Percentiles rank a stretch among this genome's conserved stretches.
phyloP scores from a whole-genome alignment of 2,797 vertebrate species.

The Cyprinella venusta region DNA sequence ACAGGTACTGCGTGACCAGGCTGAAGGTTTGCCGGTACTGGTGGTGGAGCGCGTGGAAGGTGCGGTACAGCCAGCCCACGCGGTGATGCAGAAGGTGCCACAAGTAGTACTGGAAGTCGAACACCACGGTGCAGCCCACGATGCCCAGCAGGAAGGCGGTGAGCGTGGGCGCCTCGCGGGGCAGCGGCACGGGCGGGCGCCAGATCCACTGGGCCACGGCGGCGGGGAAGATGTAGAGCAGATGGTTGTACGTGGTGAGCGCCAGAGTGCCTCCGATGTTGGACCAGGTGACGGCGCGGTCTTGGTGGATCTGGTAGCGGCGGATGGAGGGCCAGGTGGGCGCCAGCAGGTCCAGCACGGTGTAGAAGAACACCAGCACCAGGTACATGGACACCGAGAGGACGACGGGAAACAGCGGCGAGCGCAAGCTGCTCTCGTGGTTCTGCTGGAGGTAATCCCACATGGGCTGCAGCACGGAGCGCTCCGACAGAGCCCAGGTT shows the following conservation, averaged over 20 bases:
- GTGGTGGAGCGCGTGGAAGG: conserved; percentile 83
- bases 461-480: conserved; percentile 74
- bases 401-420: conserved; percentile 79
- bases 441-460: conserved; percentile 81
- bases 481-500: conserved; percentile 61
- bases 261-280: conserved; percentile 76
- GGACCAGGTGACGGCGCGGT: conserved; percentile 71
- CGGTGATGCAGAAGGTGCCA: conserved; percentile 84
- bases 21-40: conserved; percentile 82
- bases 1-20: conserved; percentile 82
- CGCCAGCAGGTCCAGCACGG: conserved; percentile 78
- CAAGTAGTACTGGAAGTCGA: conserved; percentile 85
- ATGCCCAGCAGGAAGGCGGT: conserved; percentile 77
- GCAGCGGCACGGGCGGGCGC: conserved; percentile 77
- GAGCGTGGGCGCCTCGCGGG: conserved; percentile 75
- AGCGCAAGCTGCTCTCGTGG: conserved; percentile 76
- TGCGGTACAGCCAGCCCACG: conserved; percentile 80
- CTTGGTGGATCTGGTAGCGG: conserved; percentile 78
- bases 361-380: conserved; percentile 77
- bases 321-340: conserved; percentile 77
- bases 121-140: conserved; percentile 80
- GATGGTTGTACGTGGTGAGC: conserved; percentile 80
- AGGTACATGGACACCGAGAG: conserved; percentile 80
- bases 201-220: conserved; percentile 82
- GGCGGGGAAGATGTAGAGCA: conserved; percentile 81